Base-by-base conservation (phyloP, 2,888 invertebrate species). In the Diplazon laetatorius region DNA sequence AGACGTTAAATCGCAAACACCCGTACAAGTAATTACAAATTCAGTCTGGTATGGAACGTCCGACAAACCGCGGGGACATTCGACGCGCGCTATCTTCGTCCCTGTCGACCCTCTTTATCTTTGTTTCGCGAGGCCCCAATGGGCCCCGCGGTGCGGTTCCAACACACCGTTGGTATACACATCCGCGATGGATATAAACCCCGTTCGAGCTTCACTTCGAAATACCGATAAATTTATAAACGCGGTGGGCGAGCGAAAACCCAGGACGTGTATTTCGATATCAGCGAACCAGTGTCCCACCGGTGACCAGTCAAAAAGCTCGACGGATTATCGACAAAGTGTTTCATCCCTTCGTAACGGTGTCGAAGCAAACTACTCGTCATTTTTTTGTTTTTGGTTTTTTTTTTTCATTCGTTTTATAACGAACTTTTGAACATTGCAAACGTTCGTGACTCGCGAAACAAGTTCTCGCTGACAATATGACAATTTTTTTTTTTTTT, bases 161-260 rank as follows among this genome's bases (percentile, higher is more conserved):
- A 16, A 57, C 62, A 25, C 55, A 20, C 48, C 30, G 20, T n/a
- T n/a, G n/a, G n/a, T n/a, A n/a, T n/a, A n/a, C 18, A 25, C 39
- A 20, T 25, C 10, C 35, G n/a, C 18, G 46, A 25, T 48, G 2
- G 30, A 44, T 65, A 50, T 50, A 60, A n/a, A 39, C 35, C 10
- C 18, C 66, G 44, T 16, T 20, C n/a, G 48, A 71, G 35, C 39
- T 20, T 10, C 57, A 48, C 44, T 60, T 39, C 57, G 70, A 20
- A 69, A n/a, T 35, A 18, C 4, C 55, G 46, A 55, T 75, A 71
- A 78, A 78, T 78, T 78, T 75, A 78, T 78, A 71, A n/a, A 78
- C 71, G 57, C 14, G 22, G 48, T 71, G 46, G 16, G n/a, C n/a
- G 46, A 66, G 52, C 63, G 42, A 46, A 75, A 78, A n/a, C n/a